These are phyloP conservation scores for Emydura subglobosa DNA, from an alignment of 2,113 vertebrate genomes.

Conservation along the genomic window DNA sequence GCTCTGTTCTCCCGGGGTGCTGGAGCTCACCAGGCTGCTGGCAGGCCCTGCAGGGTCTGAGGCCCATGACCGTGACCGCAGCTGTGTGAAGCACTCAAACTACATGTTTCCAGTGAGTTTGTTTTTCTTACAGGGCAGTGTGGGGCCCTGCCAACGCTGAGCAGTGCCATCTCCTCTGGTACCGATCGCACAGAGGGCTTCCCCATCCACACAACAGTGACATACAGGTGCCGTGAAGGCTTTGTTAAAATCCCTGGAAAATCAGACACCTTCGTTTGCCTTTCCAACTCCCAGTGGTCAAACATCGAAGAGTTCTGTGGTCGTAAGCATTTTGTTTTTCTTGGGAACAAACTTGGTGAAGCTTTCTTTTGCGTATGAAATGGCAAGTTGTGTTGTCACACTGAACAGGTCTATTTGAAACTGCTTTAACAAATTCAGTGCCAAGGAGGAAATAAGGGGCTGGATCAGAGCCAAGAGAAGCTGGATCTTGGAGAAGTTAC, in stretches of 20 bases:
- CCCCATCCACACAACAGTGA: rapidly evolving
- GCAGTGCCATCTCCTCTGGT: not conserved
- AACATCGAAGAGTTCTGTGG: not conserved
- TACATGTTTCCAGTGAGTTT: not conserved
- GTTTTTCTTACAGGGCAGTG: constrained; percentile 27
- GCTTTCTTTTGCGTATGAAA: rapidly evolving
- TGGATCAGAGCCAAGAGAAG: not conserved
- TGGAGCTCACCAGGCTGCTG: not conserved
- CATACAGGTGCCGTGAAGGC: rapidly evolving
- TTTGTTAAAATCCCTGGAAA: not conserved
- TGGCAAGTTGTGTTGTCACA: rapidly evolving
- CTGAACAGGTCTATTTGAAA: rapidly evolving
- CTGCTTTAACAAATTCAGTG: not conserved
- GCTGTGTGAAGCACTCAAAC: not conserved
- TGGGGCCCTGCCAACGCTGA: not conserved
- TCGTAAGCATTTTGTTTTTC: not conserved
- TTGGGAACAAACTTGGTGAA: rapidly evolving
- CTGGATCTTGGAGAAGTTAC: not conserved
- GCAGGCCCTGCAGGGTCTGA: not conserved
- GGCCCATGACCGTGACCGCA: not conserved
- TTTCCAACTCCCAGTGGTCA: constrained; percentile 38
- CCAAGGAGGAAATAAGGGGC: not conserved
- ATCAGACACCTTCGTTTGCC: not conserved
- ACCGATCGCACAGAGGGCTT: rapidly evolving
- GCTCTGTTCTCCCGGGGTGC: not conserved